Evolutionary conservation across 2,888 invertebrate genomes (phyloP), one percentile per base, ranked within the genome.

Genomic region (Philopedon plagiatum): DNA sequence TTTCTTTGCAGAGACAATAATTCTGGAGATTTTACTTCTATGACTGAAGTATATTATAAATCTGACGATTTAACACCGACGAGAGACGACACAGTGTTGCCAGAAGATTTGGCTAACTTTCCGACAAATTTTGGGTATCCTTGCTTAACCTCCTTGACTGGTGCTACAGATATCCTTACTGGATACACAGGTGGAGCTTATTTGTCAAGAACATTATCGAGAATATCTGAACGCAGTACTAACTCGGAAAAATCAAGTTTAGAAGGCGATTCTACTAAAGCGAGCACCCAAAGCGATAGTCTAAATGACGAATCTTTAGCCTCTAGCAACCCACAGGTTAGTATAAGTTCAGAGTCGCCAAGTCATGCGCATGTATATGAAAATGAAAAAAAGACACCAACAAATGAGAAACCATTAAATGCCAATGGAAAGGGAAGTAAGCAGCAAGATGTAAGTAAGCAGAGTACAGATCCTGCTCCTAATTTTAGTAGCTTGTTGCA

Each of bases 241-340:
- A 94, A 94, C 9, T 95, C 95, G 0, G 95, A 95, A 83, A 95
- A 95, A 84, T 93, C 94, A 1, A 94, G 94, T 81, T 92, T 94
- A 73, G 91, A 94, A 80, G 94, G 94, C 83, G 94, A 95, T 86
- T 93, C 94, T 0, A 94, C 94, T 29, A 95, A 94, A 85, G 94
- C 93, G 2, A 94, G 94, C 74, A 94, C 94, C 1, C 90, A 94
- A 73, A 94, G 94, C 2, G 93, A 94, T 68, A 94, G 94, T 83
- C 89, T 94, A 75, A 94, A 94, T 78, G 95, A 95, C 82, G 94
- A 94, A 83, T 94, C 94, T 0, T 86, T 93, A 32, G 91, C 92
- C 74, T 94, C 94, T 0, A 94, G 94, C 80, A 94, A 95, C 84
- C 94, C 93, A 81, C 94, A 94, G 84, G 93, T 93, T 11, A 94